A percentile compares a stretch with the other conserved stretches of the same genome.
Evolutionary conservation across 1,140 invertebrate genomes (phyloP).

Genomic region (Papilio machaon): DNA sequence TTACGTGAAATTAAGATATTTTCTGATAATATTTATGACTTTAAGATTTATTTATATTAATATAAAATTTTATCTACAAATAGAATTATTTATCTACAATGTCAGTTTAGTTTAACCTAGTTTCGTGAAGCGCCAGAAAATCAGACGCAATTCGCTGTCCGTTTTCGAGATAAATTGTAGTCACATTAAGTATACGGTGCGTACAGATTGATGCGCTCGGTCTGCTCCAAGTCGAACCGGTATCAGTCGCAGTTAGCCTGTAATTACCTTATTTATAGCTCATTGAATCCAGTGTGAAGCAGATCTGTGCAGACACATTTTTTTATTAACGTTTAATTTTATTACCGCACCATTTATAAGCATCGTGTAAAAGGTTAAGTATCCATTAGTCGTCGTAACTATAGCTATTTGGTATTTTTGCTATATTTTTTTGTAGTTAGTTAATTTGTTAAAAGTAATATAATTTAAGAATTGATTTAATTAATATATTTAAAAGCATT

Average conservation of each 20-base stretch:
- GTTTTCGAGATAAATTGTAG: slow-evolving; percentile 35
- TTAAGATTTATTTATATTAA: too few species aligned
- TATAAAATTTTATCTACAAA: neutral
- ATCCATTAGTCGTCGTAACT: neutral
- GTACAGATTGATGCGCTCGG: slow-evolving; percentile 39
- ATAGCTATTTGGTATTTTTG: slow-evolving; percentile 7
- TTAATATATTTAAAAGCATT: neutral
- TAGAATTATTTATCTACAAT: neutral
- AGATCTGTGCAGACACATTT: slow-evolving; percentile 7
- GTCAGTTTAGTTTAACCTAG: slow-evolving; percentile 5
- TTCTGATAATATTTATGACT: too few species aligned
- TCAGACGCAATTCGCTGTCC: slow-evolving; percentile 12
- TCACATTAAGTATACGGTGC: slow-evolving; percentile 35
- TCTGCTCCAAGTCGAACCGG: slow-evolving; percentile 13
- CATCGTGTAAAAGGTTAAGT: neutral
- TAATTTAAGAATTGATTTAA: neutral
- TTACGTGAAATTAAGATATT: too few species aligned
- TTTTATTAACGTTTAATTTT: slow-evolving; percentile 18
- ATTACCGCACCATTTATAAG: neutral
- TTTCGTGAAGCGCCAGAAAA: slow-evolving; percentile 23
- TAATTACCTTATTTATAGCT: slow-evolving; percentile 40
- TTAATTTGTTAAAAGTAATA: slow-evolving; percentile 11
- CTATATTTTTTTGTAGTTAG: neutral
- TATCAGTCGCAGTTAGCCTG: slow-evolving; percentile 37
- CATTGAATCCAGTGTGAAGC: slow-evolving; percentile 37